Evolutionary conservation across 2,888 invertebrate genomes (phyloP), one percentile per base, ranked within the genome.

Genomic region (Drosophila tripunctata): DNA sequence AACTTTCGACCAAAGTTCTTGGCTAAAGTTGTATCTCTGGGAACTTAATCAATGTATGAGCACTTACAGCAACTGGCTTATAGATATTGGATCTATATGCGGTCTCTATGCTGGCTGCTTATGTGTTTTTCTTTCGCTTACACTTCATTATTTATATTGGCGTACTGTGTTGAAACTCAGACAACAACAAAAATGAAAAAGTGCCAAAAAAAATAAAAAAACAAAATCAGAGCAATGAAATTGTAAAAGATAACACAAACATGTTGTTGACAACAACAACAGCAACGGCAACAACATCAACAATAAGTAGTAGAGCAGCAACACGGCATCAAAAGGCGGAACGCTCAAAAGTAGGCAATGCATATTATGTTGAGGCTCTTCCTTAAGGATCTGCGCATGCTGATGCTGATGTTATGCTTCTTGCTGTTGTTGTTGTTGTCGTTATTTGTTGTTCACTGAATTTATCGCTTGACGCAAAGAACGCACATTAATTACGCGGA

Each of bases 401-500:
- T 48, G 22, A 36, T 14, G 14, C 17, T 38, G 15, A 30, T 36
- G 19, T 41, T 60, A 44, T 52, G n/a, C n/a, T n/a, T 61, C 54
- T 50, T 64, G 51, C 35, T 65, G 57, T 48, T 73, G 48, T 43
- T 64, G 56, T 10, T 60, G 56, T 24, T 67, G 31, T 17, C 57
- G 47, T 47, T 66, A 58, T 58, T 38, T 80, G 65, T 50, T 67
- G 61, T 12, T 60, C 50, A 17, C 65, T 54, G 84, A 84, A 84
- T 84, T 84, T 84, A 88, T 86, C 84, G 84, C 69, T 78, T 65
- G 71, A 65, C 81, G 81, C 78, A 88, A 84, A 86, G 87, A 80
- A 84, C 84, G 88, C 86, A 87, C 84, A 84, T 84, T 84, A 84
- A 84, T 84, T 84, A 88, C 84, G 57, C 62, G 75, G 87, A 88